These are phyloP conservation scores for Mareca strepera DNA, from an alignment of 2,797 vertebrate genomes.

Conservation along the genomic window DNA sequence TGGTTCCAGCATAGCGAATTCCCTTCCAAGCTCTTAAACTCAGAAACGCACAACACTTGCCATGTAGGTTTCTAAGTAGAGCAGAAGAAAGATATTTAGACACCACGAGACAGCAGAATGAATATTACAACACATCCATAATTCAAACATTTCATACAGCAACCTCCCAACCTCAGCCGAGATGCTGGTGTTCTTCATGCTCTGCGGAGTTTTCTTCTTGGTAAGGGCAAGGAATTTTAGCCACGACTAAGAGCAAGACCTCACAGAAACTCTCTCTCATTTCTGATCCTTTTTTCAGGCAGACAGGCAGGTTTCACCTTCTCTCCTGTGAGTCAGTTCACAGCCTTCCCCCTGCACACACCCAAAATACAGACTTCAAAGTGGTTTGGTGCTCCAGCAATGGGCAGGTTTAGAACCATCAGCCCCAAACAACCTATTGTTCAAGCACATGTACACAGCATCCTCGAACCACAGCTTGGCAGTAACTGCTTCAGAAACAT, in stretches of 20 bases:
- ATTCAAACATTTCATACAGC: background rate
- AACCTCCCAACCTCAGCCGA: background rate
- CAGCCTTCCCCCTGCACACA: background rate
- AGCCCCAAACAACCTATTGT: background rate
- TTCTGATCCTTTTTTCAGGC: background rate
- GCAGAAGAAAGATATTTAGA: background rate
- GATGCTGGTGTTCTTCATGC: background rate
- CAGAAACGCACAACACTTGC: background rate
- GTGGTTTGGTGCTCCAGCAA: background rate
- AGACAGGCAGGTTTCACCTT: background rate
- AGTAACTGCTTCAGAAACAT: background rate
- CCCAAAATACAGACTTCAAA: background rate
- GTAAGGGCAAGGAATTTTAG: background rate
- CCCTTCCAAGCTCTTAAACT: background rate
- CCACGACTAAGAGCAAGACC: background rate
- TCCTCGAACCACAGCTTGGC: background rate
- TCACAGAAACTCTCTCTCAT: background rate
- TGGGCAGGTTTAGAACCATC: background rate
- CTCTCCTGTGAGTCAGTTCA: accelerated
- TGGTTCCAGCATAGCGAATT: background rate
- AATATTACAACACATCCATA: background rate
- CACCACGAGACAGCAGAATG: background rate
- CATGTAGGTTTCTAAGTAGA: background rate
- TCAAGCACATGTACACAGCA: background rate
- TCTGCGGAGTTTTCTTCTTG: background rate